phyloP scores from a whole-genome alignment of 2,113 vertebrate genomes.

The Lutjanus erythropterus region DNA sequence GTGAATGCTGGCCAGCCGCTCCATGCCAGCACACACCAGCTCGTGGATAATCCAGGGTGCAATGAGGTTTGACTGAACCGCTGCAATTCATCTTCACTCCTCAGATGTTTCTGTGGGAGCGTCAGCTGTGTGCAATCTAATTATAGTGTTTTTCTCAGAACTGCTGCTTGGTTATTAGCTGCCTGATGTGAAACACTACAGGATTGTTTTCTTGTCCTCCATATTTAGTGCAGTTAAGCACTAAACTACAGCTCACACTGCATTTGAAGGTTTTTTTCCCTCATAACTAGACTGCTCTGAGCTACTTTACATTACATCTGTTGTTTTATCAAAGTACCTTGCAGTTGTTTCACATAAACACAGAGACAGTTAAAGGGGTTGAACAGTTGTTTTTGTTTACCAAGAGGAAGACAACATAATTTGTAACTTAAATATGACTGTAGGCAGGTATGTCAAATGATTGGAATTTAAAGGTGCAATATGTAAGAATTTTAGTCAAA shows the following conservation, averaged over 20 bases:
- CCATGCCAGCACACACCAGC: slow-evolving; percentile 96
- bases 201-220: slow-evolving; percentile 21
- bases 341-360: neutral
- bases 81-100: slow-evolving; percentile 14
- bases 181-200: slow-evolving; percentile 28
- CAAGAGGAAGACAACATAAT: neutral
- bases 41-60: slow-evolving; percentile 97
- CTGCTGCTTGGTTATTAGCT: slow-evolving; percentile 21
- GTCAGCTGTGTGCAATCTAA: slow-evolving; percentile 14
- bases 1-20: slow-evolving; percentile 98
- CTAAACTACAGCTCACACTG: neutral
- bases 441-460: neutral
- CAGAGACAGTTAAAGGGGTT: neutral
- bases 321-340: neutral
- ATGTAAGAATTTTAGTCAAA: too few species aligned
- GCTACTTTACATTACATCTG: neutral
- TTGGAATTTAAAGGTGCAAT: too few species aligned
- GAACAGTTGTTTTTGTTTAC: neutral
- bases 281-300: neutral
- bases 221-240: slow-evolving; percentile 8
- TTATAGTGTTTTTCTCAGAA: slow-evolving; percentile 12
- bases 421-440: neutral
- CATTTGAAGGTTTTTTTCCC: neutral
- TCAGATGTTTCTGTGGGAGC: slow-evolving; percentile 41
- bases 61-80: slow-evolving; percentile 89